Evolutionary conservation across 2,888 invertebrate genomes (phyloP).

Genomic region (Cerceris ruficornis): DNA sequence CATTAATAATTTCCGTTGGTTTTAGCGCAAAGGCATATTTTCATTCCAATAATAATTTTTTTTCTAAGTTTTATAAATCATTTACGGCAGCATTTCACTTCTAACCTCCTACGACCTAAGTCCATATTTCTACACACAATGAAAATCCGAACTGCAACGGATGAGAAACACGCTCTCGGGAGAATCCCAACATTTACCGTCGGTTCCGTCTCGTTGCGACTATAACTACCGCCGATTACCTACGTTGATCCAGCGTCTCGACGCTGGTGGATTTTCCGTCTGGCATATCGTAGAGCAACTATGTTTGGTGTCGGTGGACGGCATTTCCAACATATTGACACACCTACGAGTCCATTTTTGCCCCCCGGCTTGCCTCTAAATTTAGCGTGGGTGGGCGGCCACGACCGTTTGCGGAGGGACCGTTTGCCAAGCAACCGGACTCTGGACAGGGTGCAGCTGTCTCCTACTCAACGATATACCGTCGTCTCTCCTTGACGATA

Average conservation of each 20-base stretch:
- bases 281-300: conserved; percentile 34
- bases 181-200: too few species aligned
- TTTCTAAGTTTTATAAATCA: too few species aligned
- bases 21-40: too few species aligned
- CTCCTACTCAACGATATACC: conserved; percentile 62
- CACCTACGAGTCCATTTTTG: conserved; percentile 49
- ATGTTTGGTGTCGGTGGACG: conserved; percentile 28
- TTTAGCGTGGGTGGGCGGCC: conserved; percentile 78
- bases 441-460: conserved; percentile 72
- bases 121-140: too few species aligned
- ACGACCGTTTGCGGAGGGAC: conserved; percentile 71
- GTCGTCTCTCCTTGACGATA: conserved; percentile 52
- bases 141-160: too few species aligned
- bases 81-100: too few species aligned
- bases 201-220: too few species aligned
- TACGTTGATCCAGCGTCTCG: conserved; percentile 2
- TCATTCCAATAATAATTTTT: too few species aligned
- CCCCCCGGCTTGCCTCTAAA: conserved; percentile 70
- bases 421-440: conserved; percentile 71
- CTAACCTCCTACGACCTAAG: too few species aligned
- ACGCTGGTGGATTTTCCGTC: conserved; percentile 28
- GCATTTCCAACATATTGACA: conserved; percentile 37
- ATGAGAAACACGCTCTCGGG: too few species aligned
- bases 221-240: neutral
- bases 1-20: too few species aligned